A percentile compares a stretch with the other conserved stretches of the same genome.
Conservation (phyloP, 1,140 invertebrate species). For the Lasaia peninsularis region DNA sequence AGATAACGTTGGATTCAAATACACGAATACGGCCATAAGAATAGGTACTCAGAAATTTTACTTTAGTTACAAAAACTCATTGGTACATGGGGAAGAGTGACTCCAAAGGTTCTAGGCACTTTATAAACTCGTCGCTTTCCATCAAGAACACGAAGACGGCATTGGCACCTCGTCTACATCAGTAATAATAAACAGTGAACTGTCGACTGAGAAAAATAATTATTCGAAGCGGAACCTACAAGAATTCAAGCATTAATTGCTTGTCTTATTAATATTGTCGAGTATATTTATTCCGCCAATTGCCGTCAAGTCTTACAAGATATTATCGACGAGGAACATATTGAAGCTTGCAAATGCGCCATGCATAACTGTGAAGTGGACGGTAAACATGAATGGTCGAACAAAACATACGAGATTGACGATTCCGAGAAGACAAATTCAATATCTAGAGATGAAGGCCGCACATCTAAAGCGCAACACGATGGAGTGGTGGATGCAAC, state of each 20-base stretch:
- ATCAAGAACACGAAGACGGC: conserved; percentile 17
- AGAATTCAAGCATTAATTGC: conserved; percentile 15
- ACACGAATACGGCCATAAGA: too few species aligned
- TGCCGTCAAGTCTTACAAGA: conserved; percentile 12
- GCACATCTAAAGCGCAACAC: conserved; percentile 12
- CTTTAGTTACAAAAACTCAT: too few species aligned
- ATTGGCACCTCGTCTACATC: conserved; percentile 3
- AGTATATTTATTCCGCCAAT: conserved; percentile 16
- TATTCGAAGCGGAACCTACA: conserved; percentile 21
- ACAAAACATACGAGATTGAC: conserved; percentile 14
- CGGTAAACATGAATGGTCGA: background rate
- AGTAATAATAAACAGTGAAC: conserved; percentile 18
- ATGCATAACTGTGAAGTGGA: background rate
- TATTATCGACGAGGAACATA: conserved; percentile 25
- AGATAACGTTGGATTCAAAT: too few species aligned
- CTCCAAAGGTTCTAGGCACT: too few species aligned
- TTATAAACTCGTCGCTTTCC: conserved; percentile 16
- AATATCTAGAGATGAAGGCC: conserved; percentile 22
- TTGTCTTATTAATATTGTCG: conserved; percentile 17
- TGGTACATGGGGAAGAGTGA: too few species aligned
- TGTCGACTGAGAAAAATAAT: conserved; percentile 19
- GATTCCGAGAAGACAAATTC: conserved; percentile 22
- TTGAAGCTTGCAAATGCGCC: conserved; percentile 19
- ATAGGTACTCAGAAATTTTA: too few species aligned
- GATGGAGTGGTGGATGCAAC: conserved; percentile 15